These are phyloP conservation scores for Capitella teleta DNA, from an alignment of 1,140 invertebrate species.

Conservation along the genomic window DNA sequence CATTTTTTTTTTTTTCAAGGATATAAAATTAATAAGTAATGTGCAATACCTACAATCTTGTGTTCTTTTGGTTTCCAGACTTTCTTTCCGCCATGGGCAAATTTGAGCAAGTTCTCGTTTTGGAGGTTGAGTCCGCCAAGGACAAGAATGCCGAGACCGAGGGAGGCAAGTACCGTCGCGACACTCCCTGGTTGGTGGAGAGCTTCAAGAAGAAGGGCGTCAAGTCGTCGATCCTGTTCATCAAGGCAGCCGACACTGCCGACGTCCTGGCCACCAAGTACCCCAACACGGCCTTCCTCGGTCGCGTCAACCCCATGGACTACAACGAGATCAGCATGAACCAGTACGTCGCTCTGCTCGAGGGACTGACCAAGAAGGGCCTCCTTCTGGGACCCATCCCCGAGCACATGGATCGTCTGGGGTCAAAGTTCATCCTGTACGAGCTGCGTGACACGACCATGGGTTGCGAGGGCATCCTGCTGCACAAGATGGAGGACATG, in stretches of 20 bases:
- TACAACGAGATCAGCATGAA: slow-evolving; percentile 7
- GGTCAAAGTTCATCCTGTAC: slow-evolving; percentile 12
- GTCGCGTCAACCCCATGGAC: slow-evolving; percentile 14
- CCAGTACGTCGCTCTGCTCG: slow-evolving; percentile 9
- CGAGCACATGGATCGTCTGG: slow-evolving; percentile 13
- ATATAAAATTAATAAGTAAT: no score
- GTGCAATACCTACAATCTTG: no score
- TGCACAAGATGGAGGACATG: slow-evolving; percentile 8
- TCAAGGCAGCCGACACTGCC: slow-evolving; percentile 10
- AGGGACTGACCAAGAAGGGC: slow-evolving; percentile 7
- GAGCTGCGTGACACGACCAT: slow-evolving; percentile 13
- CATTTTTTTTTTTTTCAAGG: no score
- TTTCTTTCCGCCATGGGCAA: no score
- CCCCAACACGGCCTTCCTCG: slow-evolving; percentile 13
- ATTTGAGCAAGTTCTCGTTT: slow-evolving; percentile 11
- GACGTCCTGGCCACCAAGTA: slow-evolving; percentile 5
- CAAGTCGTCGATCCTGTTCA: slow-evolving; percentile 10
- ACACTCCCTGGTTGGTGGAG: slow-evolving; percentile 13
- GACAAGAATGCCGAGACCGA: slow-evolving; percentile 13
- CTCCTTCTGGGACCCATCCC: slow-evolving; percentile 10
- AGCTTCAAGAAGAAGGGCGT: slow-evolving; percentile 13
- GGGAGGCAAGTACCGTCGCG: slow-evolving; percentile 12
- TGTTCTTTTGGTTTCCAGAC: no score
- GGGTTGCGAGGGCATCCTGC: slow-evolving; percentile 6
- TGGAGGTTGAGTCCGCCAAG: slow-evolving; percentile 12